Base-by-base conservation (phyloP, 2,888 invertebrate genomes). In the Dryococelus australis region DNA sequence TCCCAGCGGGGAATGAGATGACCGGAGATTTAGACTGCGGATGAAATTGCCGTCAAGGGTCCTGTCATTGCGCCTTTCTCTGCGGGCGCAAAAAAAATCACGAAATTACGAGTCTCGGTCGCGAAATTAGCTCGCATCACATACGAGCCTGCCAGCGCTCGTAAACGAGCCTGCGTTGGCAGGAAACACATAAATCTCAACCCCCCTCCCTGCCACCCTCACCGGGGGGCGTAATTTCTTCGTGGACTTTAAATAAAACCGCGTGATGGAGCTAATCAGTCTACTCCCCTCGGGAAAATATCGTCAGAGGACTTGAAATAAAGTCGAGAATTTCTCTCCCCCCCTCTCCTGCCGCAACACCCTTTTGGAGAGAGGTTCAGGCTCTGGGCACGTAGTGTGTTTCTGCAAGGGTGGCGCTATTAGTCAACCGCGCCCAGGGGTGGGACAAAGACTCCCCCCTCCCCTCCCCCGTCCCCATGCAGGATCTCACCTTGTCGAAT, bases 261-360 rank as follows among this genome's bases (percentile, higher is more conserved):
- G 65, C 65, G 24, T 65, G 65, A 65, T 65, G 65, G 65, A 65
- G 24, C 65, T 65, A 65, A 65, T 65, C 65, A 65, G 65, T 65
- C 65, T 3, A n/a, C 65, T 8, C 65, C 65, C 65, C 65, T 10
- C n/a, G 65, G 65, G 65, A 65, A 65, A 65, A 65, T 65, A 65
- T 65, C 65, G 65, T 65, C n/a, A n/a, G 65, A 8, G 20, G 65
- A 8, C 65, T 65, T 65, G 0, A 65, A 65, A 65, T 65, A 16
- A 65, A 65, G 65, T 65, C 65, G n/a, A 8, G 65, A 16, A 65
- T 65, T 2, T 20, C 65, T 20, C n/a, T 24, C 8, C 16, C n/a
- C 24, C 20, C n/a, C n/a, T 16, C 65, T 6, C 24, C 65, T 24
- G 65, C n/a, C 35, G 4, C 35, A 35, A 35, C 1, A 1, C 35